Percentiles rank a stretch among this genome's conserved stretches.
phyloP scores from a whole-genome alignment of 2,888 invertebrate genomes.

The Trichacis sp. region DNA sequence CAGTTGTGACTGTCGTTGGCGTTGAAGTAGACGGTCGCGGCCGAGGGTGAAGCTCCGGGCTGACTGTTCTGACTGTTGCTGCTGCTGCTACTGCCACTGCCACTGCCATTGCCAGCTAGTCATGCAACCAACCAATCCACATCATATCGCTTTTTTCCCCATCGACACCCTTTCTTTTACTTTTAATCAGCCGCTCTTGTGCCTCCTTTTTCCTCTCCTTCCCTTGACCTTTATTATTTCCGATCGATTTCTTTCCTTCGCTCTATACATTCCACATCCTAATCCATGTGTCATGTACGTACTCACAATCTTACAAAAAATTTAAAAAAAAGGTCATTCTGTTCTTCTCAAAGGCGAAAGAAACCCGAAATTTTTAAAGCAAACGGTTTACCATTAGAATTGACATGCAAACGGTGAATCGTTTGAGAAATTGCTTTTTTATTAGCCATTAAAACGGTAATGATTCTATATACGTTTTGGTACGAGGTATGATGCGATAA shows the following conservation, averaged over 20 bases:
- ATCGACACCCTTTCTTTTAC: slow-evolving; percentile 46
- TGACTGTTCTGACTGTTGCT: slow-evolving; percentile 67
- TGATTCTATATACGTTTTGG: neutral
- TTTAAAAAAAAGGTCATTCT: no score
- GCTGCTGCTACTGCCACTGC: slow-evolving; percentile 61
- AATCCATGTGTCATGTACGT: no score
- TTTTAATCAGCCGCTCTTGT: slow-evolving; percentile 35
- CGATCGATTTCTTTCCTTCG: no score
- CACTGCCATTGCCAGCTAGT: slow-evolving; percentile 59
- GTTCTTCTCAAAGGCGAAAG: slow-evolving; percentile 7
- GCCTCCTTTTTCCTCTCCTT: slow-evolving; percentile 18
- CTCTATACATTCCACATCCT: no score
- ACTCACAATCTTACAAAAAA: no score
- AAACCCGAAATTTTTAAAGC: slow-evolving; percentile 2
- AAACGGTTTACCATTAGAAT: neutral
- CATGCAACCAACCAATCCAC: slow-evolving; percentile 67
- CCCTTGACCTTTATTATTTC: slow-evolving; percentile 1
- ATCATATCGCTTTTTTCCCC: slow-evolving; percentile 50
- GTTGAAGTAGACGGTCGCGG: slow-evolving; percentile 52
- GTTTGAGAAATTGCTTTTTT: no score
- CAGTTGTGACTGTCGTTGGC: slow-evolving; percentile 45
- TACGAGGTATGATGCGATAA: neutral
- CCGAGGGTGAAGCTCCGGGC: slow-evolving; percentile 55
- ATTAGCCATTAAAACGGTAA: no score
- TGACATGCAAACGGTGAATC: neutral